Evolutionary conservation across 2,797 vertebrate species (phyloP).

Genomic region (Cetoscarus ocellatus): DNA sequence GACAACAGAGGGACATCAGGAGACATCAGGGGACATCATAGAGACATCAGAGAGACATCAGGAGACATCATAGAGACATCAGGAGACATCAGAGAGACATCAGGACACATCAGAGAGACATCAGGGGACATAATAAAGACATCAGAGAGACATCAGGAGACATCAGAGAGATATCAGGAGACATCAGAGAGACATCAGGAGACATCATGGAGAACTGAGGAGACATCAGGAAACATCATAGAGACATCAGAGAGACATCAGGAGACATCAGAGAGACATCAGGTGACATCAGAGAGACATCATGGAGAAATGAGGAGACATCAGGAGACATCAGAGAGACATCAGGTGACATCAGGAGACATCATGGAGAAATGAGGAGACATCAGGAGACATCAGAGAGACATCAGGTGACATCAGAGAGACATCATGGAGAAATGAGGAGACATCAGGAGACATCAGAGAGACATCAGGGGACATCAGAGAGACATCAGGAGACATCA

Average conservation of each 20-base stretch:
- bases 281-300: not conserved
- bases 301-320: slow-evolving; percentile 3
- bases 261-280: not conserved
- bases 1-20: no score
- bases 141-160: not conserved
- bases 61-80: not conserved
- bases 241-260: slow-evolving; percentile 1
- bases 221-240: not conserved
- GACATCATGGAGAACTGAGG: no score
- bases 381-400: not conserved
- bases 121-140: no score
- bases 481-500: not conserved
- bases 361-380: slow-evolving; percentile 2
- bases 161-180: no score
- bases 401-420: not conserved
- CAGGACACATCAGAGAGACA: not conserved
- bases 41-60: not conserved
- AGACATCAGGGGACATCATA: slow-evolving; percentile 6
- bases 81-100: not conserved
- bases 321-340: no score
- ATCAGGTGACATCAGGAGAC: no score
- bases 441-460: not conserved
- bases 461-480: not conserved
- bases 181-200: not conserved
- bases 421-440: not conserved